phyloP scores from a whole-genome alignment of 1,140 invertebrate genomes.

The Drosophila pseudoobscura region DNA sequence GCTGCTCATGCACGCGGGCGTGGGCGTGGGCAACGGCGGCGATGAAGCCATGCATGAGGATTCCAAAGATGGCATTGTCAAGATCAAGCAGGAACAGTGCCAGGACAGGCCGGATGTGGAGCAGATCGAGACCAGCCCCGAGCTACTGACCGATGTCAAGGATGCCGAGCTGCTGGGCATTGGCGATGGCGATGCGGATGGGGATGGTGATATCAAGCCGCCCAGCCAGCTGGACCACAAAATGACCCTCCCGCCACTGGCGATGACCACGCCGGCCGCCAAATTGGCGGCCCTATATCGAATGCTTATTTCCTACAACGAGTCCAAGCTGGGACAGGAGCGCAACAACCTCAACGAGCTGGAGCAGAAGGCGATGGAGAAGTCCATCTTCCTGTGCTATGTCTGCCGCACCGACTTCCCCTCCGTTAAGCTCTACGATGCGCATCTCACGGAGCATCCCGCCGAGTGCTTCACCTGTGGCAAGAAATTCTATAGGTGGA shows the following conservation, averaged over 20 bases:
- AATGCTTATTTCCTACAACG: conserved; percentile 77
- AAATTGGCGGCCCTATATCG: conserved; percentile 75
- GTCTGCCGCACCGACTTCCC: conserved; percentile 85
- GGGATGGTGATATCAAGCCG: conserved; percentile 56
- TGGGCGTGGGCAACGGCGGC: neutral
- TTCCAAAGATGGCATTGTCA: conserved; percentile 74
- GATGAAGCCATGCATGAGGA: conserved; percentile 47
- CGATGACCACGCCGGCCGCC: conserved; percentile 70
- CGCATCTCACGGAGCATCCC: conserved; percentile 90
- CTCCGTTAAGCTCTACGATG: conserved; percentile 85
- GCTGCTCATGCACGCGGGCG: conserved; percentile 23
- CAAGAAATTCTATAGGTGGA: conserved; percentile 89
- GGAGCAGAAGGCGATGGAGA: conserved; percentile 78
- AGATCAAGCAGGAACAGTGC: conserved; percentile 77
- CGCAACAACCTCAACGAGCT: conserved; percentile 70
- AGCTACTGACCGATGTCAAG: conserved; percentile 62
- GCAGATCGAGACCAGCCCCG: conserved; percentile 42
- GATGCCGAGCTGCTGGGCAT: conserved; percentile 53
- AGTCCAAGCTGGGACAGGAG: conserved; percentile 76
- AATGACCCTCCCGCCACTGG: conserved; percentile 49
- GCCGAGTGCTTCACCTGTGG: conserved; percentile 91
- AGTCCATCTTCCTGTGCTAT: conserved; percentile 83
- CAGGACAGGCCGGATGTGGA: conserved; percentile 57
- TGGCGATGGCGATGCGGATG: conserved; percentile 26
- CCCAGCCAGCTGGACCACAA: conserved; percentile 57